phyloP scores from a whole-genome alignment of 2,888 invertebrate species.

The Pseudoips prasinana region DNA sequence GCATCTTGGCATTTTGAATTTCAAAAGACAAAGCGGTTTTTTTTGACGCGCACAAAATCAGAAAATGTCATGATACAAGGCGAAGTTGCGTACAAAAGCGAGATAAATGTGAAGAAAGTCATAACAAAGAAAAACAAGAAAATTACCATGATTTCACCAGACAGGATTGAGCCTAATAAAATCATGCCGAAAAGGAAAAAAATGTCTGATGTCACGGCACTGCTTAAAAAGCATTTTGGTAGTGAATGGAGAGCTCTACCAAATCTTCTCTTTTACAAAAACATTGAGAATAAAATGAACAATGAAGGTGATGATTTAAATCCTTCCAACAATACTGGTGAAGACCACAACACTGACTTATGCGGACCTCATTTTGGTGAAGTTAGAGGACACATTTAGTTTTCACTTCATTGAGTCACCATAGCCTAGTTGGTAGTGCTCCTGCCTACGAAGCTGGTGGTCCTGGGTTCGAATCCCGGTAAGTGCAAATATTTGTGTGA shows the following conservation, averaged over 20 bases:
- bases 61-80: conserved; percentile 3
- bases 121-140: conserved; percentile 1
- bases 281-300: conserved; percentile 1
- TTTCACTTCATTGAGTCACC: conserved; percentile 1
- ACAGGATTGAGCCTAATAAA: not conserved
- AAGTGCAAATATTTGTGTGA: too few species aligned
- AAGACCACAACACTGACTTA: conserved; percentile 1
- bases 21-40: conserved; percentile 3
- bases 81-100: conserved; percentile 2
- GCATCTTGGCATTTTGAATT: conserved; percentile 4
- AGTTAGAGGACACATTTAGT: conserved; percentile 1
- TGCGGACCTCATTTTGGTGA: conserved; percentile 1
- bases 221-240: conserved; percentile 4
- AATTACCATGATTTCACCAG: conserved; percentile 2
- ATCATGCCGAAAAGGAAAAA: not conserved
- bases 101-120: conserved; percentile 1
- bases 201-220: not conserved
- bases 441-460: too few species aligned
- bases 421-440: too few species aligned
- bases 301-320: conserved; percentile 1
- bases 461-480: too few species aligned
- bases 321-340: conserved; percentile 1
- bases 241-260: conserved; percentile 2
- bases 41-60: conserved; percentile 3
- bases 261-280: conserved; percentile 1